phyloP scores from a whole-genome alignment of 1,140 invertebrate genomes.

The Ganaspis sp. region DNA sequence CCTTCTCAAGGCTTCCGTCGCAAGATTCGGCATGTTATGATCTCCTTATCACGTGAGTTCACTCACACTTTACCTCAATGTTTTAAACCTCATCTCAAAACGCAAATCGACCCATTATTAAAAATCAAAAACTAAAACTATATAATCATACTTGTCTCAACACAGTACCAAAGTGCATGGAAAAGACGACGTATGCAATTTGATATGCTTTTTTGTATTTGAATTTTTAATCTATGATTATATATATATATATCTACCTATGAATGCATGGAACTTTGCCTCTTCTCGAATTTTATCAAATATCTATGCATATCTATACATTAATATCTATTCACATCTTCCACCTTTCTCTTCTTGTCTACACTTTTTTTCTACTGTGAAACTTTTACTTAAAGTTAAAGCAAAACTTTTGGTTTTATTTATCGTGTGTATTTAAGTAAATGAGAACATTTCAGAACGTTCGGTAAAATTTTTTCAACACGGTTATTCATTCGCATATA shows the following conservation, averaged over 20 bases:
- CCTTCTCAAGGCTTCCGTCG: slow-evolving; percentile 67
- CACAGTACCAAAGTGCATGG: slow-evolving; percentile 57
- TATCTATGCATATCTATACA: not conserved
- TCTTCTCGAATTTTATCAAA: not conserved
- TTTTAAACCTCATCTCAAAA: slow-evolving; percentile 35
- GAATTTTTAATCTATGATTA: not conserved
- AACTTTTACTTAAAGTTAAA: not conserved
- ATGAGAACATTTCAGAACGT: too few species aligned
- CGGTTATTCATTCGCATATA: too few species aligned
- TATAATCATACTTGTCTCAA: not conserved
- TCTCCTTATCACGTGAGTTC: slow-evolving; percentile 75
- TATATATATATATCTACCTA: slow-evolving; percentile 24
- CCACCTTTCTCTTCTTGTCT: not conserved
- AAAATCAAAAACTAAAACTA: slow-evolving; percentile 33
- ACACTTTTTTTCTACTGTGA: not conserved
- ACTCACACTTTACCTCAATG: slow-evolving; percentile 58
- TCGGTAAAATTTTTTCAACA: not conserved
- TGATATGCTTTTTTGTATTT: slow-evolving; percentile 43
- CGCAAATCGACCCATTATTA: slow-evolving; percentile 54
- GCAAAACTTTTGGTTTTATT: not conserved
- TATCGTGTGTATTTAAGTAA: too few species aligned
- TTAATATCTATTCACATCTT: too few species aligned
- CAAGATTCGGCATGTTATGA: slow-evolving; percentile 74
- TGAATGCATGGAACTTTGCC: not conserved
- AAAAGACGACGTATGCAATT: slow-evolving; percentile 50